These are phyloP conservation scores for Loris lydekkerianus DNA, from an alignment of 2,797 vertebrate genomes.

Conservation along the genomic window DNA sequence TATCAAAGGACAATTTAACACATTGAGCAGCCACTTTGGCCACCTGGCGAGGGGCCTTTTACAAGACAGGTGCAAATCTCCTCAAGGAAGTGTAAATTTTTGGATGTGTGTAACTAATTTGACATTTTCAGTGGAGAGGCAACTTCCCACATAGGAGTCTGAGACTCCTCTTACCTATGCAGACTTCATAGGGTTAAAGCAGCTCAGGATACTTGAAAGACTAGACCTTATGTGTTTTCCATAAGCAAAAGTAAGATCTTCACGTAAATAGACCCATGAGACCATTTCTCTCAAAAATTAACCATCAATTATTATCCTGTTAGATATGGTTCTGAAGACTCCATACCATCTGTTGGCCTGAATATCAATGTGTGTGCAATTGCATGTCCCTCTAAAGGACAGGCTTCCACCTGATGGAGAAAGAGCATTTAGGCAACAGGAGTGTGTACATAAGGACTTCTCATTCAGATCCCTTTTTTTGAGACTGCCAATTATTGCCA, in stretches of 20 bases:
- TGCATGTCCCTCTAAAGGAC: not conserved
- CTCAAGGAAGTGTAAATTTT: not conserved
- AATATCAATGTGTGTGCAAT: not conserved
- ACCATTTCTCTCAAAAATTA: not conserved
- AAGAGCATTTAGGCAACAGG: not conserved
- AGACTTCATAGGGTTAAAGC: not conserved
- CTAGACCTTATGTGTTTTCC: not conserved
- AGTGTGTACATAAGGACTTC: not conserved
- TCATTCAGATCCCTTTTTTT: not conserved
- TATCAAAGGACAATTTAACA: not conserved
- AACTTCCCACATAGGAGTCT: not conserved
- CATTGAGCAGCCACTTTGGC: not conserved
- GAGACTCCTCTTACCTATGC: not conserved
- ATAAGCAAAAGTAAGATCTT: not conserved
- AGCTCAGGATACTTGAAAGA: not conserved
- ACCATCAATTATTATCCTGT: not conserved
- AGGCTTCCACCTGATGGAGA: not conserved
- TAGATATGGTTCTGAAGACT: not conserved
- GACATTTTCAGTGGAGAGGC: not conserved
- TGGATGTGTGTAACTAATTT: not conserved
- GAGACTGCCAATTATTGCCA: conserved; percentile 50
- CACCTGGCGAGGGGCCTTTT: not conserved
- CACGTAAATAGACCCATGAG: not conserved
- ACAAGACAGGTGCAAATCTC: not conserved
- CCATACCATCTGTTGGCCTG: not conserved